Percentiles rank a stretch among this genome's conserved stretches.
These are phyloP conservation scores for Eucidaris tribuloides DNA, from an alignment of 35 echinoderm and acorn worm species.

Conservation along the genomic window DNA sequence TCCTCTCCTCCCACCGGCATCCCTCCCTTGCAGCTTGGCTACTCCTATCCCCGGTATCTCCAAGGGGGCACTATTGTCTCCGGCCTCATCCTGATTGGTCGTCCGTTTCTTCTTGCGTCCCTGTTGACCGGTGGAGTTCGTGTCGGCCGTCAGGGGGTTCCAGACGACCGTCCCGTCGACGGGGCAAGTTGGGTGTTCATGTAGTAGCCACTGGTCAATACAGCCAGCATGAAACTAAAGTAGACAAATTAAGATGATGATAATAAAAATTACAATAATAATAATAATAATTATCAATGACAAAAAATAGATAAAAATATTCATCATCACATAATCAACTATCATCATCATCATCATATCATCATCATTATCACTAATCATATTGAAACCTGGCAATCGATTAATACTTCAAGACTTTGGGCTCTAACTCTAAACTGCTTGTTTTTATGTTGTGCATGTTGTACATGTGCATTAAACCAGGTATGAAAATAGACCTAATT, in stretches of 20 bases:
- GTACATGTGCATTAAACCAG: too few relatives aligned
- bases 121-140: background rate
- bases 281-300: too few relatives aligned
- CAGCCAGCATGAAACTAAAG: slow-evolving; percentile 80
- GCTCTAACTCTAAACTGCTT: too few relatives aligned
- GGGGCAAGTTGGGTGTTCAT: slow-evolving; percentile 91
- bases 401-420: background rate
- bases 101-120: slow-evolving; percentile 10
- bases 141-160: slow-evolving; percentile 54
- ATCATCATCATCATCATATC: too few relatives aligned
- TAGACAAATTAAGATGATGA: too few relatives aligned
- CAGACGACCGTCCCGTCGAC: slow-evolving; percentile 89
- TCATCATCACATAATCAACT: too few relatives aligned
- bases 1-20: background rate
- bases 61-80: background rate
- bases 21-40: slow-evolving; percentile 16
- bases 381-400: background rate
- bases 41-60: slow-evolving; percentile 70
- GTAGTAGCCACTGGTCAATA: slow-evolving; percentile 90
- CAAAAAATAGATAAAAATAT: too few relatives aligned
- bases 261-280: too few relatives aligned
- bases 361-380: too few relatives aligned
- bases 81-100: background rate
- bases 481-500: too few relatives aligned
- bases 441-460: too few relatives aligned